These are phyloP conservation scores for Erebia epiphron DNA, from an alignment of 2,888 invertebrate species.

Conservation along the genomic window DNA sequence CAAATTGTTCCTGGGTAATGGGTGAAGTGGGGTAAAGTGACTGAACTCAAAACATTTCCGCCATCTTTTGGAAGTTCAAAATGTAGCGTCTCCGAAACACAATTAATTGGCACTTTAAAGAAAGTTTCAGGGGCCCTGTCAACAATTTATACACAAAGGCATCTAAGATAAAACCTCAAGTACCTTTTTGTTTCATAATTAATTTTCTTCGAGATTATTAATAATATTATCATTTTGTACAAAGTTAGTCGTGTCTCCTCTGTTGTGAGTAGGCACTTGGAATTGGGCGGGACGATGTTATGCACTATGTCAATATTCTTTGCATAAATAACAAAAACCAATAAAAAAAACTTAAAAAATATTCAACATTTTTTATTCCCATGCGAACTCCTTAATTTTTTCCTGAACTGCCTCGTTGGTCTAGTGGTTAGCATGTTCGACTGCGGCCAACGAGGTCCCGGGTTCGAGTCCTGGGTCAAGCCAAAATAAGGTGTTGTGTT, in stretches of 20 bases:
- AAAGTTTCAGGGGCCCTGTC: conserved; percentile 50
- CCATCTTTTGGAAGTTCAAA: conserved; percentile 28
- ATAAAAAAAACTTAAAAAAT: too few relatives aligned
- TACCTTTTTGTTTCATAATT: conserved; percentile 48
- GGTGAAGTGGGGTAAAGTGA: conserved; percentile 18
- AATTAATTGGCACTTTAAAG: conserved; percentile 57
- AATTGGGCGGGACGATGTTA: not conserved
- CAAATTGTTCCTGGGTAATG: conserved; percentile 2
- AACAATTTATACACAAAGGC: conserved; percentile 49
- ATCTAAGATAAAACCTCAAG: conserved; percentile 47
- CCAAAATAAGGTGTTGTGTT: too few relatives aligned
- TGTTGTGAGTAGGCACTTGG: not conserved
- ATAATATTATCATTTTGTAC: conserved; percentile 40
- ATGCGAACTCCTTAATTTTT: too few relatives aligned
- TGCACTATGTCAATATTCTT: not conserved
- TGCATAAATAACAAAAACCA: too few relatives aligned
- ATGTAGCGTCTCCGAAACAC: conserved; percentile 33
- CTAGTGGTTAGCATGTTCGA: too few relatives aligned
- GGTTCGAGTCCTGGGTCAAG: too few relatives aligned
- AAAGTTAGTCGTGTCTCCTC: conserved; percentile 36
- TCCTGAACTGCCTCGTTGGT: too few relatives aligned
- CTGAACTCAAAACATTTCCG: conserved; percentile 18
- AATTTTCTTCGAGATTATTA: conserved; percentile 46
- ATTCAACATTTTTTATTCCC: too few relatives aligned
- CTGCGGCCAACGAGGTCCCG: too few relatives aligned